Conservation (phyloP, 2,888 invertebrate species). For the Trachelus tabidus region DNA sequence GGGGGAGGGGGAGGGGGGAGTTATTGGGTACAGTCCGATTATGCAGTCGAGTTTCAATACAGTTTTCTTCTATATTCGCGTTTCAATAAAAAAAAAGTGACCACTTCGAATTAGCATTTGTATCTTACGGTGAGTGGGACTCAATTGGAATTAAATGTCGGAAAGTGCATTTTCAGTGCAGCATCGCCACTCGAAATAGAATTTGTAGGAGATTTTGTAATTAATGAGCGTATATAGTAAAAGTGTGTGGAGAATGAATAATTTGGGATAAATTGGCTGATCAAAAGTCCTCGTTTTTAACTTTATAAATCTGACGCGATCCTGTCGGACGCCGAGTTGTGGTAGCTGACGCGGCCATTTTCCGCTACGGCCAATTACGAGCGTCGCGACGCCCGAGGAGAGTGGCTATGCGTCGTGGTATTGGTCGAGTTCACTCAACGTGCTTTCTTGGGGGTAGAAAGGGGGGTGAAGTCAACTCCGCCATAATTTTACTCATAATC, state of each 20-base stretch:
- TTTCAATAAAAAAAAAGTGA: not conserved
- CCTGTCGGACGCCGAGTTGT: conserved; percentile 22
- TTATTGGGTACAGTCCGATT: not conserved
- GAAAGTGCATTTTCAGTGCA: not conserved
- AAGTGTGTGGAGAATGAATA: not conserved
- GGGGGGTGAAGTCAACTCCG: not conserved
- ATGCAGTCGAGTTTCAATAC: not conserved
- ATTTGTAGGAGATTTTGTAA: not conserved
- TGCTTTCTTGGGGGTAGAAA: not conserved
- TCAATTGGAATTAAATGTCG: not conserved
- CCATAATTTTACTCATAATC: not conserved
- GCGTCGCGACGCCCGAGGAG: conserved; percentile 18
- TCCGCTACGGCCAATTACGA: conserved; percentile 42
- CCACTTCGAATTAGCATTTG: not conserved
- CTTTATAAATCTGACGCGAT: not conserved
- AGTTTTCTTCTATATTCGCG: not conserved
- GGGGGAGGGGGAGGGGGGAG: too few species aligned
- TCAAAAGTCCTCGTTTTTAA: not conserved
- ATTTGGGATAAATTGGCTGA: not conserved
- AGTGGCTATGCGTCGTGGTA: not conserved
- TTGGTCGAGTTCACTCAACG: not conserved
- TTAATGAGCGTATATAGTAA: not conserved
- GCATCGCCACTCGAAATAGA: not conserved
- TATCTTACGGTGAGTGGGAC: not conserved
- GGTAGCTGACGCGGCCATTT: conserved; percentile 55